A percentile compares a stretch with the other conserved stretches of the same genome.
Evolutionary conservation across 2,113 vertebrate genomes (phyloP).

Genomic region (Percina caprodes): DNA sequence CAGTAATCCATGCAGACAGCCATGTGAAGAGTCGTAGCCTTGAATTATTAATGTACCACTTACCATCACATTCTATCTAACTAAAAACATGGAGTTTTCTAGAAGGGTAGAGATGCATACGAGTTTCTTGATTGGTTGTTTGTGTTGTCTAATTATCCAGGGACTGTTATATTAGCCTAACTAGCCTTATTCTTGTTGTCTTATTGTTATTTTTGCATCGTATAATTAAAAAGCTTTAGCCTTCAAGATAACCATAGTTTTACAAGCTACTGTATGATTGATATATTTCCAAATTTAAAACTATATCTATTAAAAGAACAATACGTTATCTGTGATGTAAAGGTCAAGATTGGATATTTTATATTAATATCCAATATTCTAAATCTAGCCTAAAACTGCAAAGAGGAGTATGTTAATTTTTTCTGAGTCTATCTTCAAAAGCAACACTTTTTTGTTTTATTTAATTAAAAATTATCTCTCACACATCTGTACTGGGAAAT

Average conservation of each 20-base stretch:
- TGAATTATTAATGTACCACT: slow-evolving; percentile 61
- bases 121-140: slow-evolving; percentile 10
- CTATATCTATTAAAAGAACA: background rate
- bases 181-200: slow-evolving; percentile 1
- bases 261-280: background rate
- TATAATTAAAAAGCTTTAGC: background rate
- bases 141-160: background rate
- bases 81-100: slow-evolving; percentile 35
- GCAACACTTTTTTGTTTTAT: slow-evolving; percentile 19
- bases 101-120: background rate
- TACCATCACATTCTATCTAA: slow-evolving; percentile 26
- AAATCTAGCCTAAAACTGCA: background rate
- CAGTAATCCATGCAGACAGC: slow-evolving; percentile 46
- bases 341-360: background rate
- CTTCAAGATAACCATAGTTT: background rate
- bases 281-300: background rate
- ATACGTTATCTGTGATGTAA: background rate
- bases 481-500: slow-evolving; percentile 15
- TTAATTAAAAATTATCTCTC: slow-evolving; percentile 23
- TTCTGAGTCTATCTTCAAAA: slow-evolving; percentile 8
- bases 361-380: background rate
- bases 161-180: background rate
- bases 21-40: slow-evolving; percentile 36
- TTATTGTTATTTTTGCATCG: background rate
- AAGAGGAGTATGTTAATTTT: background rate